phyloP scores from a whole-genome alignment of 2,113 vertebrate genomes.

The Spea bombifrons region DNA sequence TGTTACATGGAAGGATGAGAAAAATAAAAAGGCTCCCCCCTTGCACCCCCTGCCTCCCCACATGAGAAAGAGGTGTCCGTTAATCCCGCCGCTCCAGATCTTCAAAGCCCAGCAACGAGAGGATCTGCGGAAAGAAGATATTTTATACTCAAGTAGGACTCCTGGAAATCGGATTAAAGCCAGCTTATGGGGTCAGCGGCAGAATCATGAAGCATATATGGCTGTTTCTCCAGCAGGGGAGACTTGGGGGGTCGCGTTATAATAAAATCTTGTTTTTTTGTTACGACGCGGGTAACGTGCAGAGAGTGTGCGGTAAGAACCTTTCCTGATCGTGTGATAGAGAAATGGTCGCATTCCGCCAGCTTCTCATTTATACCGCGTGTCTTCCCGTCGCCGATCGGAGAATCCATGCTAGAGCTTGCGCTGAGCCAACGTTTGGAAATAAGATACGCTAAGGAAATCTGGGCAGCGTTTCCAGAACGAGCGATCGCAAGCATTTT shows the following conservation, averaged over 20 bases:
- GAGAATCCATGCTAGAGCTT: too few relatives aligned
- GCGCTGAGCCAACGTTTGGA: too few relatives aligned
- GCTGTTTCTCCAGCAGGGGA: background rate
- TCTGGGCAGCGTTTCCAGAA: too few relatives aligned
- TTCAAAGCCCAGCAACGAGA: constrained; percentile 3
- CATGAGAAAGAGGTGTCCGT: constrained; percentile 9
- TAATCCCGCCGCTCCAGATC: background rate
- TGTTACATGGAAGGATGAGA: constrained; percentile 13
- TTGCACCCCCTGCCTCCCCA: constrained; percentile 48
- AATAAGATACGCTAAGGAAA: too few relatives aligned
- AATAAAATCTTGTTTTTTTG: background rate
- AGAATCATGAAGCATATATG: too few relatives aligned
- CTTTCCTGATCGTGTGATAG: background rate
- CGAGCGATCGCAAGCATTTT: too few relatives aligned
- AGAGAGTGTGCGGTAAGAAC: background rate
- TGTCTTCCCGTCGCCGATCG: too few relatives aligned
- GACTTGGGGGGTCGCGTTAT: background rate
- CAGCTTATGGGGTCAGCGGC: too few relatives aligned
- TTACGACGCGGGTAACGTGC: background rate
- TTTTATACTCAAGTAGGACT: background rate
- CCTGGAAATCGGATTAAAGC: too few relatives aligned
- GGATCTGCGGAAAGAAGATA: constrained; percentile 2
- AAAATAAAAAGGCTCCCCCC: constrained; percentile 32
- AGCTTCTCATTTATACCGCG: too few relatives aligned
- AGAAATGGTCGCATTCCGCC: background rate